These are phyloP conservation scores for Calonectris borealis DNA, from an alignment of 2,113 vertebrate genomes.

Conservation along the genomic window DNA sequence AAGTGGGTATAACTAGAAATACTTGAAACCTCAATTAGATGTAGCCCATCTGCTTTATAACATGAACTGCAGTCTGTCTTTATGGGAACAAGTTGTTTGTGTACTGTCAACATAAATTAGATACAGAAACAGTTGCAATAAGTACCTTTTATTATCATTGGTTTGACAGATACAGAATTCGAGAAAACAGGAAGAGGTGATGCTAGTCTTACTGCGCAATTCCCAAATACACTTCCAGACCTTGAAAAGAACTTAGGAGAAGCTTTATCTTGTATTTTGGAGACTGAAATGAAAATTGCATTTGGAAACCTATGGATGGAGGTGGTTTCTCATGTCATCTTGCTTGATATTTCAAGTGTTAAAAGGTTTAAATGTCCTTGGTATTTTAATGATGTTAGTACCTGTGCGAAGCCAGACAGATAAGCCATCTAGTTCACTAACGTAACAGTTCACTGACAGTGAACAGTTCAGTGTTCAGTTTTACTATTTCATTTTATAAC, in stretches of 20 bases:
- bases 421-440: not conserved
- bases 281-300: constrained; percentile 89
- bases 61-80: not conserved
- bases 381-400: not conserved
- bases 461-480: not conserved
- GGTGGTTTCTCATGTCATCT: constrained; percentile 68
- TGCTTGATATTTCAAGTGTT: not conserved
- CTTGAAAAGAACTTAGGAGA: constrained; percentile 82
- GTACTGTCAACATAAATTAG: not conserved
- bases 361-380: not conserved
- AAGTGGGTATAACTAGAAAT: not conserved
- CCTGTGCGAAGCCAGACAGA: not conserved
- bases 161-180: constrained; percentile 40
- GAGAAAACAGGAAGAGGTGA: not conserved
- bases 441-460: not conserved
- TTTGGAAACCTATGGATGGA: constrained; percentile 87
- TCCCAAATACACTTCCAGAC: constrained; percentile 70
- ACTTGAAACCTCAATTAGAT: not conserved
- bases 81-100: not conserved
- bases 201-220: not conserved
- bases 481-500: not conserved
- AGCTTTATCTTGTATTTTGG: constrained; percentile 85
- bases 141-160: not conserved
- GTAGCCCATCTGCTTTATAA: not conserved
- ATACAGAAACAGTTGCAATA: not conserved